Evolutionary conservation across 2,113 vertebrate species (phyloP).

Genomic region (Etia nguti): DNA sequence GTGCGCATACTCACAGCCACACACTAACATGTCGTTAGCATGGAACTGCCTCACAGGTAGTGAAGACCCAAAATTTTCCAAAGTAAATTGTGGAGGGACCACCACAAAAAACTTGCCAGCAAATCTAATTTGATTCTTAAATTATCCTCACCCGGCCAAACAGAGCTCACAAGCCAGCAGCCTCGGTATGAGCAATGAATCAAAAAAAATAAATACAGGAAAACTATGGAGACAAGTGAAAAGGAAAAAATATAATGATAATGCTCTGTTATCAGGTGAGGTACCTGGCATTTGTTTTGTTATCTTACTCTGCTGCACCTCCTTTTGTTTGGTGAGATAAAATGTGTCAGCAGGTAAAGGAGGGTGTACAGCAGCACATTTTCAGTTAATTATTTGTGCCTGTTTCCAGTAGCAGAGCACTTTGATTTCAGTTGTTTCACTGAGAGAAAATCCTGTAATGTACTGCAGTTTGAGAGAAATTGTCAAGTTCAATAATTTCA

Average conservation of each 20-base stretch:
- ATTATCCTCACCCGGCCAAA: background rate
- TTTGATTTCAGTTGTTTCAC: background rate
- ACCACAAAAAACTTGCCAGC: background rate
- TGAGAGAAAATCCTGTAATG: background rate
- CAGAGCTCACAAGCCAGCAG: background rate
- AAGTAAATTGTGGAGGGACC: background rate
- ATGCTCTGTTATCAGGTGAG: background rate
- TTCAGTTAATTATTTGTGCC: background rate
- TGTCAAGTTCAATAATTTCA: background rate
- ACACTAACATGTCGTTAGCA: background rate
- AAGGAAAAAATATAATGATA: background rate
- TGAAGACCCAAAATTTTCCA: background rate
- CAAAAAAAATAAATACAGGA: background rate
- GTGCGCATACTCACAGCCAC: background rate
- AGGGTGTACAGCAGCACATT: background rate
- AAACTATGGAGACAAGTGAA: background rate
- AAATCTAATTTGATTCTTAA: background rate
- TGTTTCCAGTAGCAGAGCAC: fast-evolving
- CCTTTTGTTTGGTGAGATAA: background rate
- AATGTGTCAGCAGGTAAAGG: background rate
- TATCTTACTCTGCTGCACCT: background rate
- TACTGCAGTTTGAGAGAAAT: background rate
- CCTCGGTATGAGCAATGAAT: background rate
- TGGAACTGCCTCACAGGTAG: background rate
- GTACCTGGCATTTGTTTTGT: background rate